Evolutionary conservation across 2,113 vertebrate species (phyloP).

Genomic region (Ginglymostoma cirratum): DNA sequence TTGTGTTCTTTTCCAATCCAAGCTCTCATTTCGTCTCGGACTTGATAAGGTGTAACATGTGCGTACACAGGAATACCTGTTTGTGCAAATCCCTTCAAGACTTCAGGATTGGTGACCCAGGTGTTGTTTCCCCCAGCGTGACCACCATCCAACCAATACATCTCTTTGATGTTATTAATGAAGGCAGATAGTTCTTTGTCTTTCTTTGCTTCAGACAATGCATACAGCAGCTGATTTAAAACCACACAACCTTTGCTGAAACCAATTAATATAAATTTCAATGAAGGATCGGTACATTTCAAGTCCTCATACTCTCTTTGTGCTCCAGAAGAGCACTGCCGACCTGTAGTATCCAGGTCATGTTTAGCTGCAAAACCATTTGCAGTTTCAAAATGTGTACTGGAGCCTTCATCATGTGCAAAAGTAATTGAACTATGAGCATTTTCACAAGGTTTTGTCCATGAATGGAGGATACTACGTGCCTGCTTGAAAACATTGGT

Average conservation of each 20-base stretch:
- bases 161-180: conserved; percentile 64
- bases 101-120: conserved; percentile 78
- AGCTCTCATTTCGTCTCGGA: conserved; percentile 81
- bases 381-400: conserved; percentile 47
- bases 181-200: conserved; percentile 70
- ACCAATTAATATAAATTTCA: conserved; percentile 75
- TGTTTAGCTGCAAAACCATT: conserved; percentile 56
- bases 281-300: conserved; percentile 41
- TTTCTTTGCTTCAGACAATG: conserved; percentile 70
- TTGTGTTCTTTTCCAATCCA: conserved; percentile 91
- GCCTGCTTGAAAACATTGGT: conserved; percentile 74
- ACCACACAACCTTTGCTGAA: conserved; percentile 99
- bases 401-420: conserved; percentile 48
- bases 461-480: conserved; percentile 54
- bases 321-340: neutral
- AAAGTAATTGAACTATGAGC: conserved; percentile 43
- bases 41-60: conserved; percentile 93
- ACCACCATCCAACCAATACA: conserved; percentile 95
- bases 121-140: conserved; percentile 90
- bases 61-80: conserved; percentile 73
- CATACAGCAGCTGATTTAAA: conserved; percentile 88
- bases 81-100: conserved; percentile 69
- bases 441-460: conserved; percentile 46
- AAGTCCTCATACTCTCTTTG: neutral
- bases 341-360: conserved; percentile 38